Percentiles rank a stretch among this genome's conserved stretches.
Conservation (phyloP, 2,113 vertebrate genomes). For the Sterna hirundo region DNA sequence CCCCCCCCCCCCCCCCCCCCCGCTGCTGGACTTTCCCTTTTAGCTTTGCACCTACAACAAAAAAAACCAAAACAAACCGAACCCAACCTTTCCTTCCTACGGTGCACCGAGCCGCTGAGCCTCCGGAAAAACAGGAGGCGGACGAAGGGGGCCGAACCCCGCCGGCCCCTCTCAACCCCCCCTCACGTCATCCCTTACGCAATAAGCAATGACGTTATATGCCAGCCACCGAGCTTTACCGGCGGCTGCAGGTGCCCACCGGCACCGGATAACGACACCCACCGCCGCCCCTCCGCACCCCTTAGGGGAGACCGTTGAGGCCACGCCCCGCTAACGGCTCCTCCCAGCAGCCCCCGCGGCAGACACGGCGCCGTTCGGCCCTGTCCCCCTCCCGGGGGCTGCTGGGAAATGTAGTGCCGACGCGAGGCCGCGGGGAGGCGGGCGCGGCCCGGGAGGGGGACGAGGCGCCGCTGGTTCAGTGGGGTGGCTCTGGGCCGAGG, state of each 20-base stretch:
- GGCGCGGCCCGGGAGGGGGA: too few species aligned
- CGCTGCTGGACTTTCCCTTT: background rate
- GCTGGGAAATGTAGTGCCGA: slow-evolving; percentile 26
- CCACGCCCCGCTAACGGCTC: background rate
- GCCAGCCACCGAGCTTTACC: accelerated
- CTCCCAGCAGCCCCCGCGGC: background rate
- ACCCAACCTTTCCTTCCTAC: background rate
- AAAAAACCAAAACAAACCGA: too few species aligned
- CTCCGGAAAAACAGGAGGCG: background rate
- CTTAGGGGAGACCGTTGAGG: accelerated
- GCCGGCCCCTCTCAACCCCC: background rate
- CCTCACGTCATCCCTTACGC: background rate
- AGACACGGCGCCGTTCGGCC: background rate
- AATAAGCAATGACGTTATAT: accelerated
- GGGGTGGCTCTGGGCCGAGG: background rate
- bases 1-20: too few species aligned
- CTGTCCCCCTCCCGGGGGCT: background rate
- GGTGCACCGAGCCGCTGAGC: background rate
- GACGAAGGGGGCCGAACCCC: too few species aligned
- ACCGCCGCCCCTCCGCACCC: accelerated
- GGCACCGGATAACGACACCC: background rate
- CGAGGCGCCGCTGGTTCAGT: accelerated
- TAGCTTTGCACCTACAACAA: background rate
- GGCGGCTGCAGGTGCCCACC: background rate
- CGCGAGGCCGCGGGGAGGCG: background rate